Base-by-base conservation (phyloP, 2,888 invertebrate genomes). In the Callyntrura sp. region DNA sequence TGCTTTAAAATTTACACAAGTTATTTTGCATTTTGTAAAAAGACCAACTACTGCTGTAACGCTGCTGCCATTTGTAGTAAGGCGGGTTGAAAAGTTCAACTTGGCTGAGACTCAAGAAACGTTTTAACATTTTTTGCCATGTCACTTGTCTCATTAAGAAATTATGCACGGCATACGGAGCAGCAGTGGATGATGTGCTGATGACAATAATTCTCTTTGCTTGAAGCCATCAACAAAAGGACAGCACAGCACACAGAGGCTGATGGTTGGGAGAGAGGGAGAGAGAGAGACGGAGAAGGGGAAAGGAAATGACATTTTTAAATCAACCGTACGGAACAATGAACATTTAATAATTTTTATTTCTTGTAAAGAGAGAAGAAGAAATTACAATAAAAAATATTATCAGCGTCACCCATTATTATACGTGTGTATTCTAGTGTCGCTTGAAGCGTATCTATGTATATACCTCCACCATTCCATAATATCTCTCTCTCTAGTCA, bases 91-190 rank as follows among this genome's bases (percentile, higher is more conserved):
- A 45, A 51, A 73, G 65, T 82, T 45, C 45, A 81, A 43, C 70
- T 73, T 43, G 35, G 14, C 68, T 51, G 12, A 55, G 12, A 17
- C 35, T 55, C 17, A 76, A 51, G 83, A 78, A 78, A 76, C 79
- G 68, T 45, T 14, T 82, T 9, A 45, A 8, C 57, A 45, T 85
- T 84, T n/a, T 88, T 78, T 88, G 88, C 88, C 48, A 35, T 83
- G 88, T 88, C 88, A 88, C 88, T 88, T 88, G 88, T 88, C 88
- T 88, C 88, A 88, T 88, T 88, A 88, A 76, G 83, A 88, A 83
- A 88, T 88, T 84, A 88, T 84, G 83, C 78, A 82, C 83, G 83
- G 83, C 55, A 60, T 35, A 35, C 51, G 28, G 35, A 35, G 73
- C 43, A 25, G 78, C 23, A 35, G 88, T 70, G 84, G 35, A 55